Base-by-base conservation (phyloP, 2,113 vertebrate species). In the Thomomys bottae region DNA sequence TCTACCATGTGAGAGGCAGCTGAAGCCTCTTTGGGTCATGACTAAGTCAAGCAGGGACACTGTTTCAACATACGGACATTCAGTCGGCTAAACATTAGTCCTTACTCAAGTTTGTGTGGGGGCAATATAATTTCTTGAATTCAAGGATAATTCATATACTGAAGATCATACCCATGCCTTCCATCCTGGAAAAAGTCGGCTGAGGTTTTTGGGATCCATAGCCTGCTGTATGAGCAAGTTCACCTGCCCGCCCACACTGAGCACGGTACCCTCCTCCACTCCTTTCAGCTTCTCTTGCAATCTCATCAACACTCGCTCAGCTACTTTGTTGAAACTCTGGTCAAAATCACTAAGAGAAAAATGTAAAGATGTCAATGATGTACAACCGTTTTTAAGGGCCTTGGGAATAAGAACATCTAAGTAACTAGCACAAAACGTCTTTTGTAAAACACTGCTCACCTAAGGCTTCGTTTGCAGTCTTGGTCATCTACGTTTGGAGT, bases 191-290 rank as follows among this genome's bases (percentile, higher is more conserved):
- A 98, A 99, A 80, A 99, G 99, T 0, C 95, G 98, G 97, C 99
- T 99, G 87, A 99, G 99, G 88, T 99, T 99, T 96, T 99, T 99
- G 63, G 98, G 98, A 96, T 99, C 99, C 98, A 99, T 98, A 95
- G 99, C 99, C 95, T 99, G 99, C 78, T 99, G 99, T 82, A 99
- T 99, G 95, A 99, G 99, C 88, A 99, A 98, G 97, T 99, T 99
- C 94, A 99, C 99, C 94, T 99, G 99, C 10, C 99, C 99, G 2
- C 98, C 98, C 34, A 99, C 98, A 3, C 98, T 99, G 85, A 99
- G 99, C 96, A 99, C 99, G 0, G 98, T 98, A 88, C 99, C 99
- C 70, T 99, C 99, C 95, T 99, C 99, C 90, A 99, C 99, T 21
- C 99, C 99, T 94, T 99, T 99, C 95, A 99, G 98, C 95, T 99